Evolutionary conservation across 2,797 vertebrate species (phyloP), one percentile per base, ranked within the genome.

Genomic region (Esox lucius): DNA sequence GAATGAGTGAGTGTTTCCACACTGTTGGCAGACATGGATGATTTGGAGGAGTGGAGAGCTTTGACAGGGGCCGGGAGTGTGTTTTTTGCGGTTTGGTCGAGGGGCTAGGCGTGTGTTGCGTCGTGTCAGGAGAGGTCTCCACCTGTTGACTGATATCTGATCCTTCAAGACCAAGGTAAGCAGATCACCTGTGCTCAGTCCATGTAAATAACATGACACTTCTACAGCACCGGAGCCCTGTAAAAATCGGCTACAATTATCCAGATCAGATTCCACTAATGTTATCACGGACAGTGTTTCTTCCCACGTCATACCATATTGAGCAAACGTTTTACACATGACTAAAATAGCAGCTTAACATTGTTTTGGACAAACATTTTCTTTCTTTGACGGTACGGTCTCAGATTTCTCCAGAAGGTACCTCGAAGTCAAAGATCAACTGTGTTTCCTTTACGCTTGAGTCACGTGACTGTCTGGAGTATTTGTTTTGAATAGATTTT

Each of bases 91-190:
- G 2, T 42, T 46, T 42, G 53, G 15, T n/a, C n/a, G 7, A 24
- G 19, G 15, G 39, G 19, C 6, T 35, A 51, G 46, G n/a, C 67
- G 5, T 17, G 42, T 26, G 46, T n/a, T 4, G 68, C 16, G 22
- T 24, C 1, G 42, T 3, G 3, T 70, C 68, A 15, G n/a, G 15
- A 48, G 68, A 22, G 12, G 42, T 12, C 6, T 42, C 16, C 24
- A 70, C 46, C 68, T 70, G 68, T 49, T 51, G 26, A 51, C 26
- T 33, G 26, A 70, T 49, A 70, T 48, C 15, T 31, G 46, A 31
- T 26, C 16, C 48, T 8, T 26, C 22, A 22, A 7, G 19, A 49
- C 13, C 26, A 24, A 53, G 24, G 15, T 51, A 31, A 48, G 26
- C 49, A 31, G 49, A 26, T 51, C 22, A 7, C 42, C 24, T 51